These are phyloP conservation scores for Psix sp. DNA, from an alignment of 1,140 invertebrate genomes.

Conservation along the genomic window DNA sequence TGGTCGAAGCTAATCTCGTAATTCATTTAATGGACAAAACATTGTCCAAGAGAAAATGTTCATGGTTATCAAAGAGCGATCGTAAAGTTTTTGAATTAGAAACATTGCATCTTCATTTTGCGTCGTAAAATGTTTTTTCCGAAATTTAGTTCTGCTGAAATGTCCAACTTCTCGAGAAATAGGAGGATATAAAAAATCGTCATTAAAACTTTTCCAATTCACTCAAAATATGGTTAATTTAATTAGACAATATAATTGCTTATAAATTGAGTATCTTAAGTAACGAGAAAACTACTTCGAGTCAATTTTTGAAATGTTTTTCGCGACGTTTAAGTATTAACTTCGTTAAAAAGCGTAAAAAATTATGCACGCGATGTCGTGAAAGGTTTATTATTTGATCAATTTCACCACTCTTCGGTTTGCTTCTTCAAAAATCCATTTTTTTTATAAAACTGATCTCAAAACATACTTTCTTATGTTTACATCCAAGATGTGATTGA, in stretches of 20 bases:
- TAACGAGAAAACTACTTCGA: slow-evolving; percentile 2
- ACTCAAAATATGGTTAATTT: slow-evolving; percentile 36
- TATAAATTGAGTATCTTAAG: slow-evolving; percentile 33
- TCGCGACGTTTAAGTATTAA: slow-evolving; percentile 18
- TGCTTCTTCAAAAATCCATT: no score
- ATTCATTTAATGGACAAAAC: neutral
- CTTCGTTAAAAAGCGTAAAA: slow-evolving; percentile 25
- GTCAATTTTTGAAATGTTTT: slow-evolving; percentile 16
- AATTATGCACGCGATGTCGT: no score
- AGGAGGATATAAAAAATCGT: slow-evolving; percentile 34
- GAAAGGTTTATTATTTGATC: no score
- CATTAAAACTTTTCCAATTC: slow-evolving; percentile 47
- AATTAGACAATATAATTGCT: slow-evolving; percentile 49
- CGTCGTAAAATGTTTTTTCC: slow-evolving; percentile 36
- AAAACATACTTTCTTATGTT: no score
- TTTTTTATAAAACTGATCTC: no score
- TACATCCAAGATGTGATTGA: no score
- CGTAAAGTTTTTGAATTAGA: slow-evolving; percentile 23
- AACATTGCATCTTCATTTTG: slow-evolving; percentile 8
- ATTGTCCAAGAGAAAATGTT: neutral
- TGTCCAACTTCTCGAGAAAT: slow-evolving; percentile 20
- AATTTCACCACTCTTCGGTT: no score
- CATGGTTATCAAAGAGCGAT: slow-evolving; percentile 1
- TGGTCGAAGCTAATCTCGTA: no score
- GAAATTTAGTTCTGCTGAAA: slow-evolving; percentile 12